Conservation (phyloP, 1,140 invertebrate species). For the Pachypsylla venusta region DNA sequence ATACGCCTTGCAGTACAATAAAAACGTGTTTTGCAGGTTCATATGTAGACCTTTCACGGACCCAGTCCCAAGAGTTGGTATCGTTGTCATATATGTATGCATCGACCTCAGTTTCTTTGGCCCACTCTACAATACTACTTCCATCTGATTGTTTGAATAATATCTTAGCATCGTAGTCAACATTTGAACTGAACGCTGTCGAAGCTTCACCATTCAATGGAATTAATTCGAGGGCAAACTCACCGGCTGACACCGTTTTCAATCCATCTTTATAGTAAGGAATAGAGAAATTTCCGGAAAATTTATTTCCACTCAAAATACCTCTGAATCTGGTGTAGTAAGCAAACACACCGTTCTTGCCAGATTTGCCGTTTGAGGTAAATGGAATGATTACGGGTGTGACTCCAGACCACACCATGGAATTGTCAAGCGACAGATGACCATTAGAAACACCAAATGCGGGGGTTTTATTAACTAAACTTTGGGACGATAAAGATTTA, state of each 20-base stretch:
- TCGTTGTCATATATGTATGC: no score
- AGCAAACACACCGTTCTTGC: background rate
- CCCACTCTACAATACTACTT: background rate
- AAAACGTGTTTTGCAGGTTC: background rate
- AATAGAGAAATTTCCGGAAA: background rate
- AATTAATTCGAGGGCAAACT: background rate
- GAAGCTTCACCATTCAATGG: background rate
- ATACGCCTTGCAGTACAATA: background rate
- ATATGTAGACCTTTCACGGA: background rate
- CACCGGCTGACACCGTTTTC: background rate
- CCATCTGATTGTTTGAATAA: background rate
- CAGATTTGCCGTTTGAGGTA: background rate
- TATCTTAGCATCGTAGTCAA: background rate
- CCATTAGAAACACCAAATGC: constrained; percentile 5
- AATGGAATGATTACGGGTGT: background rate
- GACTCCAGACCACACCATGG: constrained; percentile 4
- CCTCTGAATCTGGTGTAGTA: background rate
- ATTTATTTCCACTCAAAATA: background rate
- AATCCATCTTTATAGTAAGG: background rate
- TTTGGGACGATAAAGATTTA: background rate
- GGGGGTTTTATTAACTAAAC: background rate
- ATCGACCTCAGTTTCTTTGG: background rate
- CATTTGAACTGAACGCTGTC: background rate
- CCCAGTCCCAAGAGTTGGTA: background rate
- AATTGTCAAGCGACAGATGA: background rate